phyloP scores from a whole-genome alignment of 2,888 invertebrate genomes.

The Ophion slaviceki region DNA sequence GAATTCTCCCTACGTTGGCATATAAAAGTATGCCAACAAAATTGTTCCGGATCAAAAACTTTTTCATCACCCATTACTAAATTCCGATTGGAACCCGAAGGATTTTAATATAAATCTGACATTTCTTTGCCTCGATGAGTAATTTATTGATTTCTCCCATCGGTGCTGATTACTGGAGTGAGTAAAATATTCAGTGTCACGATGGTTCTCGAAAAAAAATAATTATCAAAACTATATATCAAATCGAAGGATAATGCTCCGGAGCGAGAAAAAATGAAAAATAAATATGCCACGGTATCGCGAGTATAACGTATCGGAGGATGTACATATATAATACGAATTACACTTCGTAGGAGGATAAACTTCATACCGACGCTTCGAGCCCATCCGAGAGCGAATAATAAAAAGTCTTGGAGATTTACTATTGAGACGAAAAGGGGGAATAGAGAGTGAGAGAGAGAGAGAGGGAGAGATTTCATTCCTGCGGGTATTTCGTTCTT shows the following conservation, averaged over 20 bases:
- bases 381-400: constrained; percentile 52
- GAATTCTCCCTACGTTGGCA: too few relatives aligned
- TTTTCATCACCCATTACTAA: neutral
- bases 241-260: neutral
- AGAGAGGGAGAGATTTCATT: constrained; percentile 52
- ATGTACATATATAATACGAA: constrained; percentile 34
- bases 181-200: too few relatives aligned
- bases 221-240: neutral
- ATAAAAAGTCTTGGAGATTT: constrained; percentile 75
- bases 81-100: too few relatives aligned
- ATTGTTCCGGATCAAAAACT: too few relatives aligned
- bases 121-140: neutral
- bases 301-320: neutral
- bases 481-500: constrained; percentile 49
- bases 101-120: too few relatives aligned
- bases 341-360: constrained; percentile 52
- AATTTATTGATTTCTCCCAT: neutral
- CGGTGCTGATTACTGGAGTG: neutral
- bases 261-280: neutral
- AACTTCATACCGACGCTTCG: constrained; percentile 46
- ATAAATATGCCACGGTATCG: constrained; percentile 18
- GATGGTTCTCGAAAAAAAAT: neutral
- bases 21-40: too few relatives aligned
- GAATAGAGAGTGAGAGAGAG: constrained; percentile 14
- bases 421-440: constrained; percentile 70